Percentiles rank a stretch among this genome's conserved stretches.
phyloP scores from a whole-genome alignment of 2,888 invertebrate genomes.

The Galeruca laticollis region DNA sequence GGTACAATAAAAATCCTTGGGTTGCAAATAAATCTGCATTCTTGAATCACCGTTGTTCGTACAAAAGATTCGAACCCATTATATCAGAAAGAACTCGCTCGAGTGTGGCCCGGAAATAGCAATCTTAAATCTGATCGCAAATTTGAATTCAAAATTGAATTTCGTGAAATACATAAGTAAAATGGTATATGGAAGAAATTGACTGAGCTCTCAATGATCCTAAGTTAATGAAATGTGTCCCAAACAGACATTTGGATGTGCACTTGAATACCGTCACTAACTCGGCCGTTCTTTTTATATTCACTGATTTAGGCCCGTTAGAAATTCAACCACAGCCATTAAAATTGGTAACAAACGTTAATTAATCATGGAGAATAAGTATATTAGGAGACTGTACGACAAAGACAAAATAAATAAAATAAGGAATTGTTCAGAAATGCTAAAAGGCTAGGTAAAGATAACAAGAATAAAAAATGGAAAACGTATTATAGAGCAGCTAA shows the following conservation, averaged over 20 bases:
- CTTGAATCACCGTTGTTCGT: conserved; percentile 43
- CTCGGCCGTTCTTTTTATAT: conserved; percentile 42
- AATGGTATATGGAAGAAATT: conserved; percentile 47
- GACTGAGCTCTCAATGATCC: conserved; percentile 46
- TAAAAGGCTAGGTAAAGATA: no score
- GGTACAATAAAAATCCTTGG: background rate
- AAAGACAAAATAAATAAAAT: no score
- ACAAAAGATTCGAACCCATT: conserved; percentile 45
- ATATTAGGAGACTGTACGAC: no score
- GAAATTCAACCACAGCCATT: background rate
- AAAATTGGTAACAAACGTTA: no score
- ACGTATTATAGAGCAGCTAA: no score
- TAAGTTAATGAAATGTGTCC: conserved; percentile 48
- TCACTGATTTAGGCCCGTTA: conserved; percentile 24
- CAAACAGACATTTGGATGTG: conserved; percentile 48
- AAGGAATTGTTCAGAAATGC: no score
- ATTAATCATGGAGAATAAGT: no score
- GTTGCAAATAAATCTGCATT: conserved; percentile 26
- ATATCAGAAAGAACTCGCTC: conserved; percentile 41
- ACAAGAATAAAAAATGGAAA: no score
- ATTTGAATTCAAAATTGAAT: conserved; percentile 49
- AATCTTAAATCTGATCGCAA: conserved; percentile 48
- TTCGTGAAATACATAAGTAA: conserved; percentile 45
- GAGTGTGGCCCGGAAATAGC: conserved; percentile 48
- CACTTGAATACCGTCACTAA: conserved; percentile 43